Conservation (phyloP, 2,113 vertebrate genomes). For the Barnardius zonarius region DNA sequence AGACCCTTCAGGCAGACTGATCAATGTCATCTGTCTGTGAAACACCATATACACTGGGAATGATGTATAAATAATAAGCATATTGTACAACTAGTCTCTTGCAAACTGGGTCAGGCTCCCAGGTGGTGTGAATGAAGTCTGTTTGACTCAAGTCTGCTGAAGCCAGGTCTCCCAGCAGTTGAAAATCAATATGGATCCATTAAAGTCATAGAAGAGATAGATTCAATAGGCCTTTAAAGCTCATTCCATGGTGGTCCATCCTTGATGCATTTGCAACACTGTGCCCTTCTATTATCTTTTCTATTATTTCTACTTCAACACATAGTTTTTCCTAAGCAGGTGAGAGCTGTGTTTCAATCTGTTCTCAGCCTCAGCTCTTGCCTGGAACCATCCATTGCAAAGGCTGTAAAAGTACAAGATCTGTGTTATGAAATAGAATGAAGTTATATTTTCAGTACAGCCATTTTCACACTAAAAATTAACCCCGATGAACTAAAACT, state of each 20-base stretch:
- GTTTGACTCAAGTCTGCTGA: background rate
- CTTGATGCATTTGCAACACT: background rate
- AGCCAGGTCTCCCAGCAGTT: background rate
- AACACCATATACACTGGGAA: background rate
- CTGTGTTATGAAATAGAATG: background rate
- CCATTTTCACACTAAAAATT: background rate
- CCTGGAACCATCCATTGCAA: background rate
- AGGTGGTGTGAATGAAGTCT: background rate
- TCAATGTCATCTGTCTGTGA: background rate
- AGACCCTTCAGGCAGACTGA: background rate
- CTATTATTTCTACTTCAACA: background rate
- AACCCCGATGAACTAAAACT: background rate
- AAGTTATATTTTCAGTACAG: background rate
- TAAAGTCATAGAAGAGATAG: background rate
- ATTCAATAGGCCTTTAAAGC: background rate
- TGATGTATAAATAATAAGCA: background rate
- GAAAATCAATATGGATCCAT: background rate
- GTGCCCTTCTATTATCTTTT: background rate
- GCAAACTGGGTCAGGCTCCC: background rate
- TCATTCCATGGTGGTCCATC: rapidly evolving
- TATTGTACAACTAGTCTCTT: background rate
- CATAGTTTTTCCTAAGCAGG: background rate
- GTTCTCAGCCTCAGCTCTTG: background rate
- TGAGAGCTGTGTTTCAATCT: background rate
- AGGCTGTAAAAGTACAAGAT: background rate